Evolutionary conservation across 2,888 invertebrate species (phyloP).

Genomic region (Pachydiplax longipennis): DNA sequence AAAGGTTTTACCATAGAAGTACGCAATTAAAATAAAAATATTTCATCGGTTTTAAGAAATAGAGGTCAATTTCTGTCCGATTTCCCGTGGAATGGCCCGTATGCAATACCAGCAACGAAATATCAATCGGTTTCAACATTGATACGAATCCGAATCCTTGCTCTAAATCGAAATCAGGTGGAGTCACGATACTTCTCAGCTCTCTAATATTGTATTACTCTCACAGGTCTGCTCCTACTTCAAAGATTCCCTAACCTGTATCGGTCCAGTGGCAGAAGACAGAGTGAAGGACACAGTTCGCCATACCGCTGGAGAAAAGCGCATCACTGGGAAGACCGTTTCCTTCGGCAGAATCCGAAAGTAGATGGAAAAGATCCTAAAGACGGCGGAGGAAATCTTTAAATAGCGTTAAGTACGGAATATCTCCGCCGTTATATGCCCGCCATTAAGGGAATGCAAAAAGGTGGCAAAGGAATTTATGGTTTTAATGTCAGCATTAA

Average conservation of each 20-base stretch:
- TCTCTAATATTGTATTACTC: no score
- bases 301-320: slow-evolving; percentile 83
- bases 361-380: not conserved
- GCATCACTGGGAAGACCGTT: slow-evolving; percentile 64
- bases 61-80: no score
- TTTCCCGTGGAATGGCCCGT: no score
- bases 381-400: not conserved
- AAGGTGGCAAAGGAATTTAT: not conserved
- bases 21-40: no score
- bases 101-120: no score
- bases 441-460: not conserved
- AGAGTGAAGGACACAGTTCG: slow-evolving; percentile 75
- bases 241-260: slow-evolving; percentile 87
- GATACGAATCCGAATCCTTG: no score
- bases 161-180: not conserved
- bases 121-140: no score
- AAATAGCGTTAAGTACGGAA: not conserved
- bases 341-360: slow-evolving; percentile 41
- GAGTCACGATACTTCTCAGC: not conserved
- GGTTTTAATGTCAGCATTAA: slow-evolving; percentile 14
- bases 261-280: slow-evolving; percentile 83
- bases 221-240: slow-evolving; percentile 86
- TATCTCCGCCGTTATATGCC: not conserved
- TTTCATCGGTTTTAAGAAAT: no score
- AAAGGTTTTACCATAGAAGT: no score